Percentiles rank a stretch among this genome's conserved stretches.
phyloP scores from a whole-genome alignment of 2,113 vertebrate genomes.

The Rhinichthys klamathensis region DNA sequence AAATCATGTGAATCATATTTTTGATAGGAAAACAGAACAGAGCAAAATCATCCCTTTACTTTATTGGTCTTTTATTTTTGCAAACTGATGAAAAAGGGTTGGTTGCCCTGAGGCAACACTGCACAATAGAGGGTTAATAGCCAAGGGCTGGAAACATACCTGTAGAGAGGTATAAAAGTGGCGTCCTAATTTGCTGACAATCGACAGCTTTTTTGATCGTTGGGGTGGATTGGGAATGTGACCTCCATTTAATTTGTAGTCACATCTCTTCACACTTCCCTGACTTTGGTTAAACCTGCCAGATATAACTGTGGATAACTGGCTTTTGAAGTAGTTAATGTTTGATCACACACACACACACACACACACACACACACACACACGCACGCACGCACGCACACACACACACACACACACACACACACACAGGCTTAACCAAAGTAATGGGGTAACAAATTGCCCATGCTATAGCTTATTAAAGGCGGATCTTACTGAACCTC shows the following conservation, averaged over 20 bases:
- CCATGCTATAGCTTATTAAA: constrained; percentile 42
- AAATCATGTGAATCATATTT: not conserved
- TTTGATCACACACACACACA: not conserved
- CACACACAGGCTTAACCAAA: constrained; percentile 47
- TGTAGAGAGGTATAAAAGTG: constrained; percentile 18
- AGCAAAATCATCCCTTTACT: not conserved
- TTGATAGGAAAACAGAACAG: not conserved
- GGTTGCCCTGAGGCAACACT: not conserved
- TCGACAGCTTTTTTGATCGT: constrained; percentile 30
- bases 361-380: no score
- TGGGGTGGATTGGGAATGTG: constrained; percentile 44
- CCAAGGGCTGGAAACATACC: not conserved
- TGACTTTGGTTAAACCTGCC: constrained; percentile 53
- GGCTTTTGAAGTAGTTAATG: constrained; percentile 8
- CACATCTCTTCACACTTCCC: constrained; percentile 42
- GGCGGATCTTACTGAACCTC: constrained; percentile 41
- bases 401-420: not conserved
- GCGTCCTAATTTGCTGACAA: not conserved
- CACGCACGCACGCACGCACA: no score
- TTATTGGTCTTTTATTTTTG: not conserved
- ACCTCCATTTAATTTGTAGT: constrained; percentile 35
- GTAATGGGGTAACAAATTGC: constrained; percentile 31
- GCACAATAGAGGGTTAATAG: constrained; percentile 6
- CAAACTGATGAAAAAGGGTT: not conserved
- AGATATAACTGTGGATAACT: not conserved